These are phyloP conservation scores for Catocala sponsa DNA, from an alignment of 2,888 invertebrate species.

Conservation along the genomic window DNA sequence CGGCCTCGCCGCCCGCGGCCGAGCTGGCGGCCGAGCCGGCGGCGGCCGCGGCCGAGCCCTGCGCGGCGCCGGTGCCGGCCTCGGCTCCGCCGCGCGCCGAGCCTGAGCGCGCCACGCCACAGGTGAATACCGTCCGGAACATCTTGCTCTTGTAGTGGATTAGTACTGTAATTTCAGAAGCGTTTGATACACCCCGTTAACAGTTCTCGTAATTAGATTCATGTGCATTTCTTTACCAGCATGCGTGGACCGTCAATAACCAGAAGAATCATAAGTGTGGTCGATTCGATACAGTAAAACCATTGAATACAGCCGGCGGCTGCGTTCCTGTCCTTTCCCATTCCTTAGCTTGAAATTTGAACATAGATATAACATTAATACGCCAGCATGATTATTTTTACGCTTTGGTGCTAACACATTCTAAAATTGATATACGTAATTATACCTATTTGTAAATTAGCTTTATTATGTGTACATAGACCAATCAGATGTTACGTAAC, in stretches of 20 bases:
- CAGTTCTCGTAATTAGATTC: constrained; percentile 77
- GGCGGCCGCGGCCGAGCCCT: constrained; percentile 45
- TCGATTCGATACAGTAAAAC: constrained; percentile 55
- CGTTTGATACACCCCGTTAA: constrained; percentile 71
- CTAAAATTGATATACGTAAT: constrained; percentile 3
- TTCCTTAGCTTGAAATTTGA: constrained; percentile 59
- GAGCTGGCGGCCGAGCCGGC: constrained; percentile 49
- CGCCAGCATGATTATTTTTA: constrained; percentile 64
- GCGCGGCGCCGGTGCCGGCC: constrained; percentile 23
- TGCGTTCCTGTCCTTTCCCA: constrained; percentile 58
- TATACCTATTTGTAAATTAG: neutral
- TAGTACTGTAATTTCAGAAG: constrained; percentile 74
- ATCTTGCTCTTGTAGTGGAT: constrained; percentile 82
- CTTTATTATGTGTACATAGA: neutral
- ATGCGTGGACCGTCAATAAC: constrained; percentile 79
- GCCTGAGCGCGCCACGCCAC: constrained; percentile 54
- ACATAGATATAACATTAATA: constrained; percentile 46
- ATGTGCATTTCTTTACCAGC: constrained; percentile 80
- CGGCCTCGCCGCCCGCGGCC: constrained; percentile 30
- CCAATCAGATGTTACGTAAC: neutral
- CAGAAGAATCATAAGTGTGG: constrained; percentile 70
- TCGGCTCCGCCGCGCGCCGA: constrained; percentile 31
- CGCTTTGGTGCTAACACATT: constrained; percentile 73
- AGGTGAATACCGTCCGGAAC: constrained; percentile 82
- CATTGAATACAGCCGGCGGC: constrained; percentile 53